These are phyloP conservation scores for Pandion haliaetus DNA, from an alignment of 2,113 vertebrate species.

Conservation along the genomic window DNA sequence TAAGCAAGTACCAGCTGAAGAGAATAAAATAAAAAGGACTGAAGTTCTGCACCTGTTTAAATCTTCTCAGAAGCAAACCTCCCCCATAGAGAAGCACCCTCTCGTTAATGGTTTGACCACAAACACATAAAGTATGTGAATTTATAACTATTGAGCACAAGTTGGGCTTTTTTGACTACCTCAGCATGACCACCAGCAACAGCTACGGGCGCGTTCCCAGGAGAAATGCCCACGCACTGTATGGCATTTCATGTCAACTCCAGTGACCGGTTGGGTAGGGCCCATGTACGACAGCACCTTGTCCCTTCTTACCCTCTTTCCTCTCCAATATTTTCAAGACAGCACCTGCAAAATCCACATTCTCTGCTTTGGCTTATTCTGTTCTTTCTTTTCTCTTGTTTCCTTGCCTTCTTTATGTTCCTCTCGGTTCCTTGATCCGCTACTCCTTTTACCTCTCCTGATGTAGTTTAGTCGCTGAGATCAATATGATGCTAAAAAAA, in stretches of 20 bases:
- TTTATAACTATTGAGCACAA: background rate
- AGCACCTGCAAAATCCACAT: background rate
- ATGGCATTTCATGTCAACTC: background rate
- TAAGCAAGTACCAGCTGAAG: background rate
- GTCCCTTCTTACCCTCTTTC: background rate
- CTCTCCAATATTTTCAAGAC: background rate
- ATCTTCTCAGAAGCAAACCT: background rate
- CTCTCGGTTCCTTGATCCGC: accelerated
- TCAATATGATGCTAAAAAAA: background rate
- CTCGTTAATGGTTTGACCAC: background rate
- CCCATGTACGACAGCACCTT: background rate
- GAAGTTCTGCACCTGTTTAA: background rate
- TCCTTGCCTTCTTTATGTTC: background rate
- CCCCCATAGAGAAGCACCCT: background rate
- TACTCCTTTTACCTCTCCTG: background rate
- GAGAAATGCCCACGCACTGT: background rate
- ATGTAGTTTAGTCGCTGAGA: background rate
- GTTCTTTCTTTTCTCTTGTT: background rate
- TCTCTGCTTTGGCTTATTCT: background rate
- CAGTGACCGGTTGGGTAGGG: background rate
- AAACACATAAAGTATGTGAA: background rate
- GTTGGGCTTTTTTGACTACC: background rate
- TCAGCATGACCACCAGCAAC: background rate
- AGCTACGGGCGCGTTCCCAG: background rate
- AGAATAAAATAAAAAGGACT: background rate